Evolutionary conservation across 2,797 vertebrate species (phyloP).

Genomic region (Babyrousa celebensis): DNA sequence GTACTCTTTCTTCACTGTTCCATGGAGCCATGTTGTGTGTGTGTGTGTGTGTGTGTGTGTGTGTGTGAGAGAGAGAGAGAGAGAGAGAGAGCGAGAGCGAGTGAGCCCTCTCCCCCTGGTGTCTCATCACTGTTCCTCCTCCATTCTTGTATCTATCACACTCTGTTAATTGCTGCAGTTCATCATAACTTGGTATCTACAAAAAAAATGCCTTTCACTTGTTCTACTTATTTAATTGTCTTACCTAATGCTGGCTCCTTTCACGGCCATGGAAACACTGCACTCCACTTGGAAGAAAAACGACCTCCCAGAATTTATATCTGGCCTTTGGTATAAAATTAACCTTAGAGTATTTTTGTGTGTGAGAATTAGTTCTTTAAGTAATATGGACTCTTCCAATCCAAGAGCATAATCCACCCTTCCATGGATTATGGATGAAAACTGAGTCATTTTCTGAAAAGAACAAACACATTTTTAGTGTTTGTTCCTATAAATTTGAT

Average conservation of each 20-base stretch:
- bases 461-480: neutral
- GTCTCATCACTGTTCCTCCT: neutral
- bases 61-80: neutral
- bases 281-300: neutral
- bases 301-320: neutral
- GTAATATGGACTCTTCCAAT: neutral
- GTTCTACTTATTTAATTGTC: neutral
- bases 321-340: neutral
- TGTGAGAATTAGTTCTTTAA: neutral
- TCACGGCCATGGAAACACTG: neutral
- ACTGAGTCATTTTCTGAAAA: neutral
- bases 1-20: neutral
- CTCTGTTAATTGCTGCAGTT: neutral
- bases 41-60: rapidly evolving
- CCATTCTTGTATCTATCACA: neutral
- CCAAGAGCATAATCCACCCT: neutral
- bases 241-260: neutral
- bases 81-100: no score
- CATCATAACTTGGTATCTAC: no score
- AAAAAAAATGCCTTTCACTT: neutral
- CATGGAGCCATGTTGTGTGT: neutral
- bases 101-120: neutral
- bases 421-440: no score
- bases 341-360: neutral
- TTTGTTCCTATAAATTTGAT: neutral